phyloP scores from a whole-genome alignment of 35 echinoderm and acorn worm species.

The Amphiura filiformis region DNA sequence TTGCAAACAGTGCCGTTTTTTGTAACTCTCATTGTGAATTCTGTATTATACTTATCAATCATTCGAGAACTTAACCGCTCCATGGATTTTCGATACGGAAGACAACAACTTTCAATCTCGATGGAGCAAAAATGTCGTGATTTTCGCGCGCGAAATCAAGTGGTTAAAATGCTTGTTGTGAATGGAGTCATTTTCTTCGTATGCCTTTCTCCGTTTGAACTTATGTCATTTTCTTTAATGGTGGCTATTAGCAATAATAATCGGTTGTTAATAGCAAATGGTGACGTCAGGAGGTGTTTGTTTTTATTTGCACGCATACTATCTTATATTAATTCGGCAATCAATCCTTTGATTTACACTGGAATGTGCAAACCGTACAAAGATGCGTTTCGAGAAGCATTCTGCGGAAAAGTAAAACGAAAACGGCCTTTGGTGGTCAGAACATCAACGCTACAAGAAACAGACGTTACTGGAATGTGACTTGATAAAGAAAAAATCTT shows the following conservation, averaged over 20 bases:
- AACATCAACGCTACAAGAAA: not conserved
- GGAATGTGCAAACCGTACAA: constrained; percentile 70
- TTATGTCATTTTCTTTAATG: constrained; percentile 47
- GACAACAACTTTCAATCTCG: constrained; percentile 8
- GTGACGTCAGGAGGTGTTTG: not conserved
- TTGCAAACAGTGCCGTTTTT: constrained; percentile 74
- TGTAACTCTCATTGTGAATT: constrained; percentile 38
- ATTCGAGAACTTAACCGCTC: constrained; percentile 55
- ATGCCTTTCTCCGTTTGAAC: constrained; percentile 74
- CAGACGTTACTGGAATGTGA: not conserved
- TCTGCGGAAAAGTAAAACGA: not conserved
- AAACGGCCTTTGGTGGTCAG: not conserved
- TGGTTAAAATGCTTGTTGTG: constrained; percentile 73
- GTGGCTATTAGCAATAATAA: constrained; percentile 1
- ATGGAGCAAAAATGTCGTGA: constrained; percentile 30
- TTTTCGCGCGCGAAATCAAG: constrained; percentile 55
- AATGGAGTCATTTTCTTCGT: constrained; percentile 77
- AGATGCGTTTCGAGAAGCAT: constrained; percentile 58
- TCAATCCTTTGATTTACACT: constrained; percentile 85
- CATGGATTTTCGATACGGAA: constrained; percentile 20
- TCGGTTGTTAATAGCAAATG: not conserved
- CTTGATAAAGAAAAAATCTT: too few relatives aligned
- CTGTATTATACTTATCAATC: constrained; percentile 49
- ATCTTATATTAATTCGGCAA: constrained; percentile 73
- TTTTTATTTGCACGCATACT: constrained; percentile 24